These are phyloP conservation scores for Megaptera novaeangliae DNA, from an alignment of 2,113 vertebrate genomes.

Conservation along the genomic window DNA sequence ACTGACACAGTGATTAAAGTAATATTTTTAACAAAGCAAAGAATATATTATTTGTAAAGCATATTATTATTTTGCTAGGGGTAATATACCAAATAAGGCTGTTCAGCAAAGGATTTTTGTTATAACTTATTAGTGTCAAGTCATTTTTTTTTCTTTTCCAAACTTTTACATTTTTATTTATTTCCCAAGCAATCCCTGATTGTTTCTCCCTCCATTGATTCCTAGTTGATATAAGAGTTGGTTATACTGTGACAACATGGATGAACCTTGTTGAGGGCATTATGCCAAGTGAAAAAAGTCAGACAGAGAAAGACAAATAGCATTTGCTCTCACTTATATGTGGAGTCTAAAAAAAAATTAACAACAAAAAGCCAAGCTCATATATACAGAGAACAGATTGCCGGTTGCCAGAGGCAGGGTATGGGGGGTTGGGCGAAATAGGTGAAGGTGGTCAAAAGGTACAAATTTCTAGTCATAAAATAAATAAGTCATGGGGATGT, in stretches of 20 bases:
- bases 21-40: neutral
- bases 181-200: neutral
- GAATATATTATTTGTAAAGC: neutral
- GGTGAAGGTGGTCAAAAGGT: neutral
- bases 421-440: neutral
- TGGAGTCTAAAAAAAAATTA: neutral
- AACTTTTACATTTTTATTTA: neutral
- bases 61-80: neutral
- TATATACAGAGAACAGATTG: neutral
- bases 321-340: neutral
- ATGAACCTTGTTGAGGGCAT: neutral
- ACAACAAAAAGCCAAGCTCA: neutral
- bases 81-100: neutral
- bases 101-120: neutral
- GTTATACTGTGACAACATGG: neutral
- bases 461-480: neutral
- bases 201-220: neutral
- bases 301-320: neutral
- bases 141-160: neutral
- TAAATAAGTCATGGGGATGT: neutral
- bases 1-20: neutral
- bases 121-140: neutral
- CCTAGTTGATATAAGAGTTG: neutral
- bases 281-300: neutral
- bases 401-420: neutral